Evolutionary conservation across 53 echinoderm and acorn worm species (phyloP), one percentile per base, ranked within the genome.

Genomic region (Luidia sarsii): DNA sequence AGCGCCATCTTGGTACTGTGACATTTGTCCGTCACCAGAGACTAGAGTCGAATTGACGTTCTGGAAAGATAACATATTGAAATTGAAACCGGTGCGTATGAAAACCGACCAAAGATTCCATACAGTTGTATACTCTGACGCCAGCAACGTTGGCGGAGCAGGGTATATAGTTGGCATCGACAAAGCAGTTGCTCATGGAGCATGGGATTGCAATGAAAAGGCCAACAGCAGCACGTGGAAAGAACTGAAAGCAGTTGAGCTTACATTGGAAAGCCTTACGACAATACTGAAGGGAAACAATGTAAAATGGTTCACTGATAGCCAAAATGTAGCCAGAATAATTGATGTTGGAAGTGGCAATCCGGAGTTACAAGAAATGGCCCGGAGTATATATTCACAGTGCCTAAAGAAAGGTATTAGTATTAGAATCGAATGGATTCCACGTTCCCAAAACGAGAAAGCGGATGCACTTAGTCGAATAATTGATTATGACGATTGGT

Each of bases 401-500:
- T 61, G 79, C 9, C 30, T 62, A 62, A 4, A 62, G 29, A 24
- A 62, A 45, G 31, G 27, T 19, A 63, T 79, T 10, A 4, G 2
- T 30, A 20, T 79, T 7, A 63, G 62, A 30, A 7, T 79, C 1
- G 59, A 79, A 32, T 79, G 79, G 79, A 34, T 62, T 7, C 79
- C 79, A n/a, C 45, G 79, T 13, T 37, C 57, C 1, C 38, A 48
- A 25, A 80, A 80, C 34, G 24, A 45, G 10, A 46, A 48, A 32
- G 80, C 75, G 7, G 39, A 75, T 38, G 8, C 0, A 15, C 19
- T 75, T 11, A 75, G 75, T 20, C 36, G 75, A 36, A 80, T 62
- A 16, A 36, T 80, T 0, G 80, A 80, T 45, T 80, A 46, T 19
- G 80, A 80, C 9, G 80, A 80, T 4, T 80, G 80, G 80, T 22